Conservation (phyloP, 1,140 invertebrate species). For the Diachasma alloeum region DNA sequence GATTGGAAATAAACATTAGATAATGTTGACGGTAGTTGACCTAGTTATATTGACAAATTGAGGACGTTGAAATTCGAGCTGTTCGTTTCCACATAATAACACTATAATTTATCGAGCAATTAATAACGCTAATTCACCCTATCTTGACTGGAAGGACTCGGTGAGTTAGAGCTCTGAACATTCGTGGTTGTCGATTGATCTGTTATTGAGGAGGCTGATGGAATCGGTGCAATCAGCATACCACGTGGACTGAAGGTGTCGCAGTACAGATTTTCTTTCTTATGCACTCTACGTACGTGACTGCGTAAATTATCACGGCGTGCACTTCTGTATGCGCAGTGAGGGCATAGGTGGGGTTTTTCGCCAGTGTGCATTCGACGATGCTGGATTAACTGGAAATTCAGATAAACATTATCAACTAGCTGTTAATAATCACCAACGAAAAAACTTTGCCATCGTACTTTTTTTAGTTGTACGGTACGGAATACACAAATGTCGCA, state of each 20-base stretch:
- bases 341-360: conserved; percentile 68
- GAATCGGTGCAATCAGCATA: conserved; percentile 55
- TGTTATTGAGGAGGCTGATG: conserved; percentile 35
- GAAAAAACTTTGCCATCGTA: conserved; percentile 42
- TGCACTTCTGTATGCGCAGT: conserved; percentile 68
- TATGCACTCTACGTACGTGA: conserved; percentile 68
- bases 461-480: conserved; percentile 69
- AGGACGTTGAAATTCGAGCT: conserved; percentile 29
- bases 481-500: conserved; percentile 69
- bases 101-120: conserved; percentile 36
- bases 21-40: not conserved
- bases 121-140: conserved; percentile 32
- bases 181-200: conserved; percentile 19
- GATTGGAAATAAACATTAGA: not conserved
- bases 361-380: conserved; percentile 71
- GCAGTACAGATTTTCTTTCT: conserved; percentile 67
- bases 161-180: conserved; percentile 46
- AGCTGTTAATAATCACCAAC: not conserved
- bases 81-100: conserved; percentile 14
- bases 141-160: conserved; percentile 41
- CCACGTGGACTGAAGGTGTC: conserved; percentile 67
- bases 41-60: conserved; percentile 33
- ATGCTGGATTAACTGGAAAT: conserved; percentile 62
- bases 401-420: not conserved
- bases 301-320: conserved; percentile 67